phyloP scores from a whole-genome alignment of 2,797 vertebrate species.

The Lepidocolaptes lacrymiger region DNA sequence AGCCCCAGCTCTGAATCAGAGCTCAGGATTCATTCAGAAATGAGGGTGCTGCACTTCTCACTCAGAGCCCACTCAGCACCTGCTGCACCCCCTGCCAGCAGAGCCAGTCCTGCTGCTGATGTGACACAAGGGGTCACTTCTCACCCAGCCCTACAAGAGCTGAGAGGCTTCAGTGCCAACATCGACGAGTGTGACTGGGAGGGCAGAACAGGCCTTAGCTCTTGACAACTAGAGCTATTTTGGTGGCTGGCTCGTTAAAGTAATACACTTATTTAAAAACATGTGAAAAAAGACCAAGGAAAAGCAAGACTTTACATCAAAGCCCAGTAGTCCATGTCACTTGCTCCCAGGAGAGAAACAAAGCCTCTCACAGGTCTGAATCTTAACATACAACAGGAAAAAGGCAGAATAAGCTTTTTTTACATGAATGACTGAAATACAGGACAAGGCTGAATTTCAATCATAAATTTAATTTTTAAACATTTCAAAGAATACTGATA shows the following conservation, averaged over 20 bases:
- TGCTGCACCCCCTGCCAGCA: background rate
- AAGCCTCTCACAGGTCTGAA: background rate
- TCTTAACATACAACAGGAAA: background rate
- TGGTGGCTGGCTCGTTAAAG: background rate
- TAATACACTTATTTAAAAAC: background rate
- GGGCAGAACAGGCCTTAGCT: background rate
- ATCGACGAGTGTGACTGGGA: fast-evolving
- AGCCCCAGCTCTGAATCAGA: background rate
- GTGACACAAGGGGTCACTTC: background rate
- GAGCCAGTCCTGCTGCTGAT: background rate
- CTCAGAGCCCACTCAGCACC: background rate
- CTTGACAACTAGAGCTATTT: background rate
- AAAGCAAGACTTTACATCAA: background rate
- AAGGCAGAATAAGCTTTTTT: background rate
- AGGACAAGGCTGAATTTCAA: background rate
- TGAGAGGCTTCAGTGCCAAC: background rate
- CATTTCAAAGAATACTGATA: background rate
- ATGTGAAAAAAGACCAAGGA: background rate
- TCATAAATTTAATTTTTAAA: background rate
- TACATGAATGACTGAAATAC: background rate
- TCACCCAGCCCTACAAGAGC: background rate
- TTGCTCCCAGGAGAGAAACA: background rate
- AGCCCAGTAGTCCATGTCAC: background rate
- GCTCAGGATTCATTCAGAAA: background rate
- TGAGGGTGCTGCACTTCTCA: background rate